phyloP scores from a whole-genome alignment of 1,140 invertebrate species.

The Pissodes strobi region DNA sequence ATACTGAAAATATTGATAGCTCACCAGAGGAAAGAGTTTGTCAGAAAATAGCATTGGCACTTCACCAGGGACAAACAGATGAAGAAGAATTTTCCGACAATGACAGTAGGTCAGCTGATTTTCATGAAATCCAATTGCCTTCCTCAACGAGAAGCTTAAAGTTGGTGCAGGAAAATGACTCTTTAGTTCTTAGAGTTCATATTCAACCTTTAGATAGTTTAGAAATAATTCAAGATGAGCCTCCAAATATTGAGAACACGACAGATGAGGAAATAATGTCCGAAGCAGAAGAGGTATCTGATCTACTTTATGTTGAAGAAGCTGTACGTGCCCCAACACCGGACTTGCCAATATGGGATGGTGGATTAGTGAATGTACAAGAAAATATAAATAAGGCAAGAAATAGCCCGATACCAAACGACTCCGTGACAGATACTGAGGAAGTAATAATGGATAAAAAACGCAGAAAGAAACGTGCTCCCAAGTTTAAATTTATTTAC shows the following conservation, averaged over 20 bases:
- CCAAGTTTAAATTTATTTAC: slow-evolving; percentile 36
- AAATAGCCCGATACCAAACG: slow-evolving; percentile 36
- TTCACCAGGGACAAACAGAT: slow-evolving; percentile 32
- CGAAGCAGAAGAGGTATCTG: slow-evolving; percentile 26
- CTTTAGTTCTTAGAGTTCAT: slow-evolving; percentile 56
- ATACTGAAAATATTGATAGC: slow-evolving; percentile 49
- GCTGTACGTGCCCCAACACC: slow-evolving; percentile 2
- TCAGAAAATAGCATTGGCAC: slow-evolving; percentile 20
- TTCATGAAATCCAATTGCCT: slow-evolving; percentile 52
- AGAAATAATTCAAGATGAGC: background rate
- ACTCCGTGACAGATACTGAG: slow-evolving; percentile 59
- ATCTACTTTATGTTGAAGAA: background rate
- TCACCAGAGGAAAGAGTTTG: slow-evolving; percentile 20
- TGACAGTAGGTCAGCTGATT: slow-evolving; percentile 8
- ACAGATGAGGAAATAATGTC: slow-evolving; percentile 37
- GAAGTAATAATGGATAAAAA: slow-evolving; percentile 55
- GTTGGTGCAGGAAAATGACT: slow-evolving; percentile 57
- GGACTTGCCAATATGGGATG: slow-evolving; percentile 43
- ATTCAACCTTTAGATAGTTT: slow-evolving; percentile 56
- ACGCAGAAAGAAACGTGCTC: slow-evolving; percentile 26
- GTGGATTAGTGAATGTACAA: slow-evolving; percentile 43
- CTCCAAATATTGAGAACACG: background rate
- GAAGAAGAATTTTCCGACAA: slow-evolving; percentile 39
- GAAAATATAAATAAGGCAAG: slow-evolving; percentile 33
- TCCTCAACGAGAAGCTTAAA: slow-evolving; percentile 57